Conservation (phyloP, 2,113 vertebrate species). For the Aldabrachelys gigantea region DNA sequence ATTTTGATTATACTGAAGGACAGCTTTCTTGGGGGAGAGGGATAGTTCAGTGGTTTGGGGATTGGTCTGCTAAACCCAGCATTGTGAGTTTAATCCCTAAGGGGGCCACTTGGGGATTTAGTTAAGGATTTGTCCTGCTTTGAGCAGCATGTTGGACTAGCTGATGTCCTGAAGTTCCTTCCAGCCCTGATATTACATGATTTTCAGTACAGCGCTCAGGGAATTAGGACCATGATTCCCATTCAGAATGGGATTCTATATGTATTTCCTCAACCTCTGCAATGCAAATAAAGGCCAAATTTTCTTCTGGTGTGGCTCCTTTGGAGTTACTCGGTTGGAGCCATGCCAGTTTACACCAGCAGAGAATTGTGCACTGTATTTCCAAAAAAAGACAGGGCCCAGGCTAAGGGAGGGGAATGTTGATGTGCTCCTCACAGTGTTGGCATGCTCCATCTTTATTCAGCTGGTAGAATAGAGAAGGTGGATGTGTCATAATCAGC, state of each 20-base stretch:
- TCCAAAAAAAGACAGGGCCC: neutral
- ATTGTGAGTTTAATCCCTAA: too few relatives aligned
- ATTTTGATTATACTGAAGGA: neutral
- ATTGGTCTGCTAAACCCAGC: too few relatives aligned
- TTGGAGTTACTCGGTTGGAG: too few relatives aligned
- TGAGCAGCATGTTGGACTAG: too few relatives aligned
- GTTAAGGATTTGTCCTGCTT: too few relatives aligned
- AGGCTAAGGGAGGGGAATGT: neutral
- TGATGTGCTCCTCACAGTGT: neutral
- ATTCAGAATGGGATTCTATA: neutral
- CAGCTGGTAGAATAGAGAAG: slow-evolving; percentile 40
- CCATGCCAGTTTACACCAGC: neutral
- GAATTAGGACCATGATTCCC: neutral
- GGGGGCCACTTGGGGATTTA: too few relatives aligned
- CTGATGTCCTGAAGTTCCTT: too few relatives aligned
- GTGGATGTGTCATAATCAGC: slow-evolving; percentile 61
- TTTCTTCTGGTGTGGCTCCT: neutral
- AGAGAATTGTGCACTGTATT: fast-evolving
- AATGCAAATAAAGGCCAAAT: neutral
- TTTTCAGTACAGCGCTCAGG: neutral
- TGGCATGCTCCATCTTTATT: slow-evolving; percentile 38
- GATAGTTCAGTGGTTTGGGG: too few relatives aligned
- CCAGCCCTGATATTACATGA: too few relatives aligned
- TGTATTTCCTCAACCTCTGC: neutral
- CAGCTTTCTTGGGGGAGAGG: too few relatives aligned